Conservation (phyloP, 2,888 invertebrate species). For the Tryphoninae sp. region DNA sequence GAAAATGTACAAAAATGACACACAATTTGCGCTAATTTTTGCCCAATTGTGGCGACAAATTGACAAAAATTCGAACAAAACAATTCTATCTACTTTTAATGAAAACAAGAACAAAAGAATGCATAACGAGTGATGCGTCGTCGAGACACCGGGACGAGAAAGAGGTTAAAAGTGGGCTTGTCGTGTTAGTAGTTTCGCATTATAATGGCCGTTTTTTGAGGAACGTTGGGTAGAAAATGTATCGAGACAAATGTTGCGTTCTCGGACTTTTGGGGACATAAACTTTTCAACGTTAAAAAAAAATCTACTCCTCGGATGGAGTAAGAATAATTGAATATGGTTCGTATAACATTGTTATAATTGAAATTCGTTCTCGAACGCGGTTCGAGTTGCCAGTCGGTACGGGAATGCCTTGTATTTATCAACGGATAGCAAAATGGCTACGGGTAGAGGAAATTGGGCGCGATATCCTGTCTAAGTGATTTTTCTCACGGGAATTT, state of each 20-base stretch:
- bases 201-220: slow-evolving; percentile 48
- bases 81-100: no score
- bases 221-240: slow-evolving; percentile 8
- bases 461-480: slow-evolving; percentile 32
- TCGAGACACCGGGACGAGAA: slow-evolving; percentile 11
- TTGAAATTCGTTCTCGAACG: slow-evolving; percentile 67
- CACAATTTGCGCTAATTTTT: neutral
- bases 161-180: slow-evolving; percentile 35
- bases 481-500: slow-evolving; percentile 12
- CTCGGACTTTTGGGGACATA: neutral
- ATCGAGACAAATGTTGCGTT: slow-evolving; percentile 11
- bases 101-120: neutral
- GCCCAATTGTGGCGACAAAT: neutral
- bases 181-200: slow-evolving; percentile 17
- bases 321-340: slow-evolving; percentile 18
- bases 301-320: slow-evolving; percentile 4
- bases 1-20: neutral
- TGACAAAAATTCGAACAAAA: no score
- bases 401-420: slow-evolving; percentile 80
- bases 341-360: slow-evolving; percentile 49
- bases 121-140: neutral
- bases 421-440: slow-evolving; percentile 82
- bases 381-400: slow-evolving; percentile 77
- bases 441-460: slow-evolving; percentile 68
- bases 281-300: slow-evolving; percentile 24